phyloP scores from a whole-genome alignment of 2,113 vertebrate genomes.

The Corvus cornix region DNA sequence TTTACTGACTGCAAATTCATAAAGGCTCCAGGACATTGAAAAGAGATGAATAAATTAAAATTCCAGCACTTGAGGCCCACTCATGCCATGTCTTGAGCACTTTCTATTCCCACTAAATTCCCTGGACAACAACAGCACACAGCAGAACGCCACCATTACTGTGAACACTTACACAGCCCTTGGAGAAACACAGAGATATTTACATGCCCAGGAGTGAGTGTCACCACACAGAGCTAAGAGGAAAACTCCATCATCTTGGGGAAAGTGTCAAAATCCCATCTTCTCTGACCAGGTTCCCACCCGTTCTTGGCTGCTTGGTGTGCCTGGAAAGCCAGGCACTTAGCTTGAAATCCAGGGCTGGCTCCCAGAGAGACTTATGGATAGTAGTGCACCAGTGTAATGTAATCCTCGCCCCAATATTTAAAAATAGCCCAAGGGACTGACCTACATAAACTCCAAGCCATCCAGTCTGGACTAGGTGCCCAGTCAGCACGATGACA shows the following conservation, averaged over 20 bases:
- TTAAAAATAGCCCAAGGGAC: slow-evolving; percentile 37
- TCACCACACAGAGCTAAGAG: neutral
- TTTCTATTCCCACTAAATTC: neutral
- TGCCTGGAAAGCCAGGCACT: neutral
- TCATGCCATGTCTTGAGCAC: neutral
- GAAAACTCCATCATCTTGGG: neutral
- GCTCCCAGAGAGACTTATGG: neutral
- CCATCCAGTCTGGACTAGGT: neutral
- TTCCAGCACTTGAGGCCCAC: neutral
- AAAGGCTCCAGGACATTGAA: neutral
- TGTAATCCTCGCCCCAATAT: neutral
- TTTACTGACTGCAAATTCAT: neutral
- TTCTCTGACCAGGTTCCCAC: neutral
- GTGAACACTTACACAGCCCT: neutral
- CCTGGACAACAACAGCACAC: neutral
- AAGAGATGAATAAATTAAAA: neutral
- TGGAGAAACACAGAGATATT: neutral
- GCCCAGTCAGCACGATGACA: neutral
- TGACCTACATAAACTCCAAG: neutral
- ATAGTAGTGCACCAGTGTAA: neutral
- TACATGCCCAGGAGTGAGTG: neutral
- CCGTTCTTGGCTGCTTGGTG: neutral
- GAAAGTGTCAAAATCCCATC: neutral
- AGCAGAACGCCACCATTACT: neutral
- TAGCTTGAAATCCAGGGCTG: neutral